Base-by-base conservation (phyloP, 2,113 vertebrate genomes). In the Pelmatolapia mariae region DNA sequence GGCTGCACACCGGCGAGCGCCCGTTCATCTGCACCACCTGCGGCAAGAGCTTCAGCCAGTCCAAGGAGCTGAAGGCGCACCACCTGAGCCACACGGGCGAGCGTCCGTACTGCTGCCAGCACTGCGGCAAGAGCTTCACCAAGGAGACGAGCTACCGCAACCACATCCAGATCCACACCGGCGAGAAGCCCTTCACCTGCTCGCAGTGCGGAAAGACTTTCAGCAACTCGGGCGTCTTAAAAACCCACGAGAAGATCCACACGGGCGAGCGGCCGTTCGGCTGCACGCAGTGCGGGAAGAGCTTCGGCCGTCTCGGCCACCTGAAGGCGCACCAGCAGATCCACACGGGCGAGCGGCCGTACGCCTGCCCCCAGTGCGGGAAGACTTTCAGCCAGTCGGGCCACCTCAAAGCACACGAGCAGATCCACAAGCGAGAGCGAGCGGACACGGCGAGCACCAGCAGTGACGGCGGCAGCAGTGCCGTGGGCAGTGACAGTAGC, bases 291-390 rank as follows among this genome's bases (percentile, higher is more conserved):
- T 97, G 96, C 57, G 96, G 96, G 16, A 97, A 97, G 91, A 97
- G 96, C 91, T 96, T 97, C 54, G 96, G 95, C 22, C 96, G 96
- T 56, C 94, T 97, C 40, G 96, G 96, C 57, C 96, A 97, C 91
- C 96, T 97, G 82, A 97, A 97, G 94, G 96, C 96, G 2, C 96
- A 97, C 95, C 96, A 97, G 95, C 96, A 97, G 91, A 97, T 96
- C 88, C 96, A 97, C 94, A 96, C 96, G 8, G 96, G 96, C 8
- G 96, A 96, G 93, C 92, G 96, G 73, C 96, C 96, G 4, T 97
- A 93, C 85, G 86, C 92, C 45, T 97, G 96, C 89, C 88, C 92
- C 1, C 95, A 95, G 1, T 97, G 96, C 13, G 94, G 91, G 2
- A 97, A 97, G 93, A 94, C 94, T 84, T 97, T 97, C 93, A 97